Conservation (phyloP, 2,888 invertebrate genomes). For the Callimorpha dominula region DNA sequence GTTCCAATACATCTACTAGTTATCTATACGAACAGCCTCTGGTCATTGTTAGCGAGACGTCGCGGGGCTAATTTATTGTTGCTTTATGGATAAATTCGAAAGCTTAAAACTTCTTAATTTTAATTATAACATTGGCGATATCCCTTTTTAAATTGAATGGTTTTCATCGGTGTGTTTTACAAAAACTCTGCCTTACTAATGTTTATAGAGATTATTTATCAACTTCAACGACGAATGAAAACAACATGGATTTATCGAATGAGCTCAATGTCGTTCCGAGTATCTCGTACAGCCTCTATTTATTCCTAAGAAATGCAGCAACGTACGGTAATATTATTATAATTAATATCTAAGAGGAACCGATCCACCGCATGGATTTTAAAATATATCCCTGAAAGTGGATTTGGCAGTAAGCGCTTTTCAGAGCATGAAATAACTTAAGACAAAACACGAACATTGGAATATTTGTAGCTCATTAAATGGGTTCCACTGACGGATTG, state of each 20-base stretch:
- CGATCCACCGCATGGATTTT: neutral
- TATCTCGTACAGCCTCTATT: no score
- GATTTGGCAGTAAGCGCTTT: neutral
- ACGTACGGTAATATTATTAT: neutral
- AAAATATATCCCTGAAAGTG: neutral
- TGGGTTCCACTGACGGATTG: neutral
- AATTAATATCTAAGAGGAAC: neutral
- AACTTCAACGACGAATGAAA: neutral
- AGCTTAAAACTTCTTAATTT: neutral
- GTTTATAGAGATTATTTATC: neutral
- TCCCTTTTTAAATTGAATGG: neutral
- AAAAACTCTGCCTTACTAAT: neutral
- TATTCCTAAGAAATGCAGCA: neutral
- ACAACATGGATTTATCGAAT: neutral
- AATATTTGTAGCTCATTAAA: neutral
- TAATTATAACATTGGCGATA: neutral
- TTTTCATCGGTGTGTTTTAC: neutral
- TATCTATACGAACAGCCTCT: conserved; percentile 16
- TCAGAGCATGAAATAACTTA: neutral
- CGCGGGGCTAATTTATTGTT: conserved; percentile 28
- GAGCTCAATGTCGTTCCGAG: neutral
- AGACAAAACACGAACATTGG: neutral
- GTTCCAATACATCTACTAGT: conserved; percentile 24
- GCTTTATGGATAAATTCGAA: conserved; percentile 1
- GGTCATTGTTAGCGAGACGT: conserved; percentile 19